Conservation (phyloP, 2,888 invertebrate genomes). For the Ormyrus thymus region DNA sequence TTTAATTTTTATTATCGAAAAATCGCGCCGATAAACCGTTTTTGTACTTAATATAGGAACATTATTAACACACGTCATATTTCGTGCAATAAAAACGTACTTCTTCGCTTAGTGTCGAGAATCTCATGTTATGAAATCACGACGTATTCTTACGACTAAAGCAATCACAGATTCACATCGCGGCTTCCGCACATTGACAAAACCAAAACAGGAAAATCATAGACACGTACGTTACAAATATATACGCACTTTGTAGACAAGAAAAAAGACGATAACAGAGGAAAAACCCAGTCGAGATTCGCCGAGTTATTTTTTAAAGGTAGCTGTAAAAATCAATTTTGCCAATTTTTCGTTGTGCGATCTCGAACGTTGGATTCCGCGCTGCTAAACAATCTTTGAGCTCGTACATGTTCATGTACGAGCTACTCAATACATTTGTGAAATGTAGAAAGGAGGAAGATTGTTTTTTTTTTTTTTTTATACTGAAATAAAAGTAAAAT, state of each 20-base stretch:
- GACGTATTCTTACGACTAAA: constrained; percentile 9
- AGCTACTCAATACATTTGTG: constrained; percentile 17
- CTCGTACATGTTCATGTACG: constrained; percentile 29
- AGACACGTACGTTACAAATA: not conserved
- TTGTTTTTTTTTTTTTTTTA: constrained; percentile 28
- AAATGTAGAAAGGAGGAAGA: constrained; percentile 30
- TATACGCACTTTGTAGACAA: constrained; percentile 1
- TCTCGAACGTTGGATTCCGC: constrained; percentile 6
- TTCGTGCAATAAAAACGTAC: constrained; percentile 38
- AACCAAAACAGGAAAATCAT: constrained; percentile 16
- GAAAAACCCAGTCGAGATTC: constrained; percentile 18
- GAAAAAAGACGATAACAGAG: constrained; percentile 9
- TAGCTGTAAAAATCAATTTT: constrained; percentile 13
- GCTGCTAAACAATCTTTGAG: not conserved
- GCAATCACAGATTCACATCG: constrained; percentile 1
- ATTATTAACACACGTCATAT: constrained; percentile 26
- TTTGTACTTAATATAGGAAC: constrained; percentile 43
- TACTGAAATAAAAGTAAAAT: constrained; percentile 32
- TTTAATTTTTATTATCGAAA: constrained; percentile 31
- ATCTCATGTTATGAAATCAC: constrained; percentile 11
- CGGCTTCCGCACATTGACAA: constrained; percentile 14
- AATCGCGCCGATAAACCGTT: constrained; percentile 22
- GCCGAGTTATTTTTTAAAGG: not conserved
- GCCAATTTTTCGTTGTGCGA: constrained; percentile 7
- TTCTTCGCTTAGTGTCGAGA: constrained; percentile 15